Percentiles rank a stretch among this genome's conserved stretches.
Evolutionary conservation across 2,113 vertebrate species (phyloP).

Genomic region (Lepidothrix coronata): DNA sequence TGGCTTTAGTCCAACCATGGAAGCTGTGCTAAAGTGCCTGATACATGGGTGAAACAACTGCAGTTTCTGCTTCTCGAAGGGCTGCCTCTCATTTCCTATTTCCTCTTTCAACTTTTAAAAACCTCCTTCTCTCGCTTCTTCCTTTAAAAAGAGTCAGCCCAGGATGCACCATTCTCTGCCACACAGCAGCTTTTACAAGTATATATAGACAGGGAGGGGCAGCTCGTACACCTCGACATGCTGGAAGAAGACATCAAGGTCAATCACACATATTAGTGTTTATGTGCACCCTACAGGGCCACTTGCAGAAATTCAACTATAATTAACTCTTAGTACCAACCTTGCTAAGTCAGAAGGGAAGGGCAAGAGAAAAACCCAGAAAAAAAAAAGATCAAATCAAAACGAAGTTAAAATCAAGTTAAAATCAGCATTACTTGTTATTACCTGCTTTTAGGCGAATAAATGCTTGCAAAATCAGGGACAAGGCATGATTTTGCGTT

Average conservation of each 20-base stretch:
- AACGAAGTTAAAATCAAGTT: neutral
- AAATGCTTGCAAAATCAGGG: neutral
- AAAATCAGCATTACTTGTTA: neutral
- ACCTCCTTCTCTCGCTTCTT: neutral
- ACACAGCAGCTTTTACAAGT: neutral
- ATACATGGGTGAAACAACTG: accelerated
- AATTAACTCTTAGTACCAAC: neutral
- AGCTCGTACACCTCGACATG: neutral
- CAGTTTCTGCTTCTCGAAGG: neutral
- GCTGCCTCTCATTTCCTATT: neutral
- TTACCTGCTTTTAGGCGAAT: neutral
- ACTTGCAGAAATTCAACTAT: neutral
- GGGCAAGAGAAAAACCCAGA: neutral
- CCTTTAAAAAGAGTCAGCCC: neutral
- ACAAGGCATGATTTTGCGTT: neutral
- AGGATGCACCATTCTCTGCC: neutral
- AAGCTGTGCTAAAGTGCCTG: neutral
- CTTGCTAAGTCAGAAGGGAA: accelerated
- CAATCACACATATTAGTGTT: accelerated
- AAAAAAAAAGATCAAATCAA: neutral
- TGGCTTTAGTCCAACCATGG: neutral
- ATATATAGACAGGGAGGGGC: neutral
- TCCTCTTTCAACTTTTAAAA: neutral
- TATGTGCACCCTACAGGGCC: neutral
- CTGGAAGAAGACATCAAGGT: neutral